These are phyloP conservation scores for Macrotus californicus DNA, from an alignment of 2,113 vertebrate species.

Conservation along the genomic window DNA sequence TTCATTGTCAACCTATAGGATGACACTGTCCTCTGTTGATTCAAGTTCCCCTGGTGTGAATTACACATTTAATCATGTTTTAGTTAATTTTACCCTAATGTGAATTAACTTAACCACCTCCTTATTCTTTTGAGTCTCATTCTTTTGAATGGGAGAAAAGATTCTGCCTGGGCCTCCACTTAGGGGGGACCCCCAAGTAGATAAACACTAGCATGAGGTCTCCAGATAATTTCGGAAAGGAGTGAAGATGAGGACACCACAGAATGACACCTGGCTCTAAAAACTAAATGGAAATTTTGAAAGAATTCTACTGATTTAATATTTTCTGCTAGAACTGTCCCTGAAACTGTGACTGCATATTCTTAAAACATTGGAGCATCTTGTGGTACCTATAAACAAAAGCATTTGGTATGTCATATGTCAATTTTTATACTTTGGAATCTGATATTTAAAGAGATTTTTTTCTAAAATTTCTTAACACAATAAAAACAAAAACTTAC, in stretches of 20 bases:
- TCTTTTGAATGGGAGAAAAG: not conserved
- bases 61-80: not conserved
- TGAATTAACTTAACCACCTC: not conserved
- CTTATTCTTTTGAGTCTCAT: not conserved
- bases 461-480: not conserved
- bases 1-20: not conserved
- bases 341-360: not conserved
- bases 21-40: not conserved
- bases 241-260: accelerated
- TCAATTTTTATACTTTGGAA: constrained; percentile 1
- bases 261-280: not conserved
- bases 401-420: not conserved
- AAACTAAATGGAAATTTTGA: accelerated
- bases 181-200: too few relatives aligned
- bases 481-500: not conserved
- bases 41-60: not conserved
- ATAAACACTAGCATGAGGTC: accelerated
- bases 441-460: not conserved
- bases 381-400: not conserved
- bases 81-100: not conserved
- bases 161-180: not conserved
- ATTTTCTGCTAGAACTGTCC: not conserved
- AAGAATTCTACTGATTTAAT: not conserved
- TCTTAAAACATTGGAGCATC: not conserved
- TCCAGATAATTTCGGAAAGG: too few relatives aligned